A percentile compares a stretch with the other conserved stretches of the same genome.
Evolutionary conservation across 2,797 vertebrate species (phyloP).

Genomic region (Micropoecilia bifurca): DNA sequence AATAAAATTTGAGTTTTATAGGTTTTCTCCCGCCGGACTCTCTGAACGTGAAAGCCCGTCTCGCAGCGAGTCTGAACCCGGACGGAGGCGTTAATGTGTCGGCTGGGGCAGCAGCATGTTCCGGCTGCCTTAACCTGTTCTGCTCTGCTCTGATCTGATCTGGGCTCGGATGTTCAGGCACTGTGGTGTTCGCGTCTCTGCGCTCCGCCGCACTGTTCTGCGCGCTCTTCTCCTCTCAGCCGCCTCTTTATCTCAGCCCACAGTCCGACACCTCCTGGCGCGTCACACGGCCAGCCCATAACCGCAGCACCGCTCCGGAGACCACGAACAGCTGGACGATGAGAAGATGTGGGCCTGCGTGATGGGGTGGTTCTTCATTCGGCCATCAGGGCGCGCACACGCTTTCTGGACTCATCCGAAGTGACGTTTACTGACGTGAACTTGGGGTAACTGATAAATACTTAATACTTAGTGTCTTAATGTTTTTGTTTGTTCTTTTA

Average conservation of each 20-base stretch:
- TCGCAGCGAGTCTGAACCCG: constrained; percentile 4
- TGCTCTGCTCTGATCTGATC: not conserved
- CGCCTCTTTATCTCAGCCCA: constrained; percentile 89
- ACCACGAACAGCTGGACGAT: not conserved
- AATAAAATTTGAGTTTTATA: not conserved
- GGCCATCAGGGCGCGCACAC: not conserved
- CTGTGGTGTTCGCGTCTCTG: constrained; percentile 1
- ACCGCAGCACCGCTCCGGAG: not conserved
- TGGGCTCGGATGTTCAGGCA: constrained; percentile 5
- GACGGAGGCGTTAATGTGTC: constrained; percentile 26
- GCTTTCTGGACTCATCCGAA: not conserved
- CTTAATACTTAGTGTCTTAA: not conserved
- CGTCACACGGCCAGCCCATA: constrained; percentile 80
- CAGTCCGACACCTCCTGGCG: constrained; percentile 74
- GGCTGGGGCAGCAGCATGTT: constrained; percentile 53
- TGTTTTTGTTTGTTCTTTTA: not conserved
- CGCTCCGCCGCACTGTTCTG: constrained; percentile 69
- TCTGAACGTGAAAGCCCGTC: not conserved
- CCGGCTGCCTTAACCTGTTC: constrained; percentile 6
- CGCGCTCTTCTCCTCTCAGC: constrained; percentile 79
- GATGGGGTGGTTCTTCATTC: not conserved
- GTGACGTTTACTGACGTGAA: not conserved
- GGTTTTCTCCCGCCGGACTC: constrained; percentile 1
- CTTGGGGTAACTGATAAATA: not conserved
- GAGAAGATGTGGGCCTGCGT: not conserved